Evolutionary conservation across 1,140 invertebrate species (phyloP).

Genomic region (Bombus cullumanus): DNA sequence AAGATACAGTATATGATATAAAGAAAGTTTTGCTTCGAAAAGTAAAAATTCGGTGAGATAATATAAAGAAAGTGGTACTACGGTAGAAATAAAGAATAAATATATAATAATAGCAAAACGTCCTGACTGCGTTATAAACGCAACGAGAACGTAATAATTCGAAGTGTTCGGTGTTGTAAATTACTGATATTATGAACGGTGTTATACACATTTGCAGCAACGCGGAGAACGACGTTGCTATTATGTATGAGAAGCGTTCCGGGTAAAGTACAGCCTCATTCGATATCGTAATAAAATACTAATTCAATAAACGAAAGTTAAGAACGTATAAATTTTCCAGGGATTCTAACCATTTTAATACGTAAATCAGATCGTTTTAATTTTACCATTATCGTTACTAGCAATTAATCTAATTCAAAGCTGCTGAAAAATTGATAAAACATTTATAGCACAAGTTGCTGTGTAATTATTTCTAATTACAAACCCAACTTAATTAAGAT

Average conservation of each 20-base stretch:
- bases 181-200: constrained; percentile 19
- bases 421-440: neutral
- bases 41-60: too few relatives aligned
- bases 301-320: neutral
- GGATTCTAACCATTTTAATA: too few relatives aligned
- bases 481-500: too few relatives aligned
- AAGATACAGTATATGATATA: too few relatives aligned
- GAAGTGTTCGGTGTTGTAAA: constrained; percentile 1
- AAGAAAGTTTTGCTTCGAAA: too few relatives aligned
- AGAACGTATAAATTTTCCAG: neutral
- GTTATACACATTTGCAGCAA: neutral
- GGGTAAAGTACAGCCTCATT: neutral
- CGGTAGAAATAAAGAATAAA: neutral
- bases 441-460: neutral
- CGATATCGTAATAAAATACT: neutral
- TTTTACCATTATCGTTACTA: neutral
- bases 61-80: neutral
- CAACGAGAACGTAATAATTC: constrained; percentile 11
- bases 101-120: neutral
- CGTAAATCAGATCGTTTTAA: neutral
- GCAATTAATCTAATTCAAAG: neutral
- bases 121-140: neutral
- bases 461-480: neutral
- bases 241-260: neutral
- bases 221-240: neutral